Evolutionary conservation across 2,113 vertebrate species (phyloP).

Genomic region (Perca schrenkii): DNA sequence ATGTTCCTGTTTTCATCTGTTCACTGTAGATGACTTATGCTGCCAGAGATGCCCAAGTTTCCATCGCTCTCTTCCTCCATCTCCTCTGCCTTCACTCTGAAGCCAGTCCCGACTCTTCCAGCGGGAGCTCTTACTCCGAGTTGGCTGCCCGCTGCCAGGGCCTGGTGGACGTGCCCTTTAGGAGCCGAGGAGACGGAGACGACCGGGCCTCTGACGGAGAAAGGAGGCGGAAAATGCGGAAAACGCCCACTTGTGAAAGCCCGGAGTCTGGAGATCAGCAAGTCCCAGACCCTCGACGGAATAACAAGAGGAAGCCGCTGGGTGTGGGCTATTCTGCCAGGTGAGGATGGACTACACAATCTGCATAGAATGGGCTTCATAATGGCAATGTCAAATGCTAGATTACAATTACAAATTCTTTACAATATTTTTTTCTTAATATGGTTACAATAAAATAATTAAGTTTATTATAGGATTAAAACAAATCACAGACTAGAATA

Average conservation of each 20-base stretch:
- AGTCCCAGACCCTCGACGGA: conserved; percentile 90
- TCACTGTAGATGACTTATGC: conserved; percentile 89
- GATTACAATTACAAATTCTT: not conserved
- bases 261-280: conserved; percentile 85
- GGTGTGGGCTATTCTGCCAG: conserved; percentile 94
- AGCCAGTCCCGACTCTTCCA: conserved; percentile 56
- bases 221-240: conserved; percentile 78
- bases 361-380: too few relatives aligned
- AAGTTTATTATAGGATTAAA: too few relatives aligned
- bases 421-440: too few relatives aligned
- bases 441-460: too few relatives aligned
- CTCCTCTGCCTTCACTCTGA: conserved; percentile 85
- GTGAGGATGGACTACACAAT: conserved; percentile 71
- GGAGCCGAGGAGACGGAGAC: conserved; percentile 79
- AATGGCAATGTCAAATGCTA: not conserved
- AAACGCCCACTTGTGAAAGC: conserved; percentile 62
- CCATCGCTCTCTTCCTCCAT: conserved; percentile 92
- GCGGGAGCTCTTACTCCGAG: conserved; percentile 79
- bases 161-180: conserved; percentile 92
- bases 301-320: conserved; percentile 91
- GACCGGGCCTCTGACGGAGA: conserved; percentile 71
- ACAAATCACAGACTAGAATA: too few relatives aligned
- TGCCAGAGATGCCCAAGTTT: conserved; percentile 94
- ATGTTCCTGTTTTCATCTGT: not conserved
- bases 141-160: conserved; percentile 87